Base-by-base conservation (phyloP, 2,888 invertebrate genomes). In the Agonopterix alstromeriana region DNA sequence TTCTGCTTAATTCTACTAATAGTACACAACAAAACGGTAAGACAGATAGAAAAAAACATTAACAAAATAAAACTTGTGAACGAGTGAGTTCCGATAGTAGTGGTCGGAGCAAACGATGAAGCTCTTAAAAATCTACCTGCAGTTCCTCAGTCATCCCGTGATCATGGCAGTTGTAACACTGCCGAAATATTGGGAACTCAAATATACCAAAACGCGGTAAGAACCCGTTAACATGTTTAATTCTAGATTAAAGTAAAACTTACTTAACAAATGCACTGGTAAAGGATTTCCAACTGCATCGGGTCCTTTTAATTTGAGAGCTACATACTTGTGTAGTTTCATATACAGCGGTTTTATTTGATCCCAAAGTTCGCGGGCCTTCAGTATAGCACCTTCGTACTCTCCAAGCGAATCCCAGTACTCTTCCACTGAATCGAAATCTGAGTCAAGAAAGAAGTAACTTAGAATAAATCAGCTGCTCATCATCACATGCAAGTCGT, bases 361-460 rank as follows among this genome's bases (percentile, higher is more conserved):
- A 49, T 80, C 80, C 91, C 91, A 92, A 36, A 91, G 64, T 54
- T 82, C 81, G n/a, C 90, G 73, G 0, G 89, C 90, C 55, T 87
- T 84, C 10, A 83, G 56, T 48, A 89, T 82, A 0, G 82, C 90
- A 8, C 87, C 86, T 63, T 87, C 84, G 56, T 88, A 89, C 54
- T 91, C 91, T 8, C 70, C 78, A 9, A 91, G 61, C 41, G 75
- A 79, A 60, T 91, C 90, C 91, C 91, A 91, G 63, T 91, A 91
- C 36, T 81, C 82, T 65, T 88, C 86, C 0, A 86, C 82, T 35
- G 77, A 71, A 46, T 75, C 76, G 56, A 77, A 79, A 51, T 73
- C 90, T 88, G 59, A 35, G 67, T 35, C 67, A 38, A 38, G 27
- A 27, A 27, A 27, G 27, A 27, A 17, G 17, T 3, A 17, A 17